A percentile compares a stretch with the other conserved stretches of the same genome.
Conservation (phyloP, 37 sponge, comb jelly and placozoan species). For the Aphrocallistes beatrix region DNA sequence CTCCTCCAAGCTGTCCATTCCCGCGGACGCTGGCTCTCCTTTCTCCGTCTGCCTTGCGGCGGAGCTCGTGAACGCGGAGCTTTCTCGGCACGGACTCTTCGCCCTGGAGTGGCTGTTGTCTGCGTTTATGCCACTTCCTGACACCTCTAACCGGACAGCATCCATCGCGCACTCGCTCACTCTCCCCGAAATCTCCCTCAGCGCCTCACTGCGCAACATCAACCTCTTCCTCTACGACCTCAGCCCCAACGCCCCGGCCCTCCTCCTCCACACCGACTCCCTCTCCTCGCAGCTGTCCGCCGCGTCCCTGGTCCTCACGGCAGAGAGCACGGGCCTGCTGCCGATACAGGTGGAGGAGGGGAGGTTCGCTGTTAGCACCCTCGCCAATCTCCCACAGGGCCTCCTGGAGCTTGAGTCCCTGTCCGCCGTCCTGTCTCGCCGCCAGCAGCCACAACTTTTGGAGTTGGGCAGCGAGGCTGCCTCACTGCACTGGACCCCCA, state of each 20-base stretch:
- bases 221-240: not conserved
- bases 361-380: not conserved
- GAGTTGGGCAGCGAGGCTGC: not conserved
- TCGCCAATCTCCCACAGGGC: constrained; percentile 4
- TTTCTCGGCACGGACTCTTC: not conserved
- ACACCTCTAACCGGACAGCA: not conserved
- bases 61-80: not conserved
- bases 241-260: not conserved
- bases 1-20: not conserved
- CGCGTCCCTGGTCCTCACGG: not conserved
- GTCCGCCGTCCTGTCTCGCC: not conserved
- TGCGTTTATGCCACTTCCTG: not conserved
- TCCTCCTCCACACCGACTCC: not conserved
- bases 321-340: not conserved
- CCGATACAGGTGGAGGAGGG: not conserved
- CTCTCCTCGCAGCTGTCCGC: not conserved
- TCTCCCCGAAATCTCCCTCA: not conserved
- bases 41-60: not conserved
- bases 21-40: not conserved
- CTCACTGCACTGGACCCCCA: not conserved
- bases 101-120: not conserved
- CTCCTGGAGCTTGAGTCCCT: not conserved
- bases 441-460: not conserved
- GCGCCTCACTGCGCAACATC: not conserved
- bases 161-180: not conserved